These are phyloP conservation scores for Dinomys branickii DNA, from an alignment of 2,113 vertebrate genomes.

Conservation along the genomic window DNA sequence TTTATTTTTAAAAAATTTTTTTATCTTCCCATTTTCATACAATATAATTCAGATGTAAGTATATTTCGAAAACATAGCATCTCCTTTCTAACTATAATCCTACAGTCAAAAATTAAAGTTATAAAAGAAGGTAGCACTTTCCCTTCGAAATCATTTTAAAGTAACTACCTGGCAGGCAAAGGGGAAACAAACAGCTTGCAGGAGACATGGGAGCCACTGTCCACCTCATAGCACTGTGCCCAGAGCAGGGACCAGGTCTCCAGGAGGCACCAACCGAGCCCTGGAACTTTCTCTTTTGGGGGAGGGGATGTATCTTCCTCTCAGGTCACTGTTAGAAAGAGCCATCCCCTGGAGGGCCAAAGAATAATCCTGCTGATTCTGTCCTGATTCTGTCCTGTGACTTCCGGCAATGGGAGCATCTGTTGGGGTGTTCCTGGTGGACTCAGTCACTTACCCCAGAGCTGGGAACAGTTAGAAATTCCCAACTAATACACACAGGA, in stretches of 20 bases:
- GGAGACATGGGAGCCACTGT: background rate
- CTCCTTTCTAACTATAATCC: background rate
- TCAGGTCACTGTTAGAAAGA: background rate
- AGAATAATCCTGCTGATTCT: background rate
- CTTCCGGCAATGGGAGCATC: background rate
- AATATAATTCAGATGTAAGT: background rate
- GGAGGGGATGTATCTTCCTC: background rate
- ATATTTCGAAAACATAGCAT: background rate
- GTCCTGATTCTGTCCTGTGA: background rate
- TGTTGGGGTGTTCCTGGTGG: background rate
- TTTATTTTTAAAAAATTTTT: no score
- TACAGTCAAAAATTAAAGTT: conserved; percentile 17
- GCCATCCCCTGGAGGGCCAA: background rate
- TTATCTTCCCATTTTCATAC: background rate
- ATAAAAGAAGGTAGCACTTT: conserved; percentile 23
- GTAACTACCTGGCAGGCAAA: background rate
- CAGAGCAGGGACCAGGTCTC: background rate
- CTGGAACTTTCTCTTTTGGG: background rate
- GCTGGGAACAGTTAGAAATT: background rate
- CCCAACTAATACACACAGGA: background rate
- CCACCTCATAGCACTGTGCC: background rate
- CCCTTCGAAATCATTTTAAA: background rate
- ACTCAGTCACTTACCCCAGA: background rate
- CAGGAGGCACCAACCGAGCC: background rate
- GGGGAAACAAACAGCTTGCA: background rate